These are phyloP conservation scores for Brachionus plicatilis DNA, from an alignment of 1,140 invertebrate species.

Conservation along the genomic window DNA sequence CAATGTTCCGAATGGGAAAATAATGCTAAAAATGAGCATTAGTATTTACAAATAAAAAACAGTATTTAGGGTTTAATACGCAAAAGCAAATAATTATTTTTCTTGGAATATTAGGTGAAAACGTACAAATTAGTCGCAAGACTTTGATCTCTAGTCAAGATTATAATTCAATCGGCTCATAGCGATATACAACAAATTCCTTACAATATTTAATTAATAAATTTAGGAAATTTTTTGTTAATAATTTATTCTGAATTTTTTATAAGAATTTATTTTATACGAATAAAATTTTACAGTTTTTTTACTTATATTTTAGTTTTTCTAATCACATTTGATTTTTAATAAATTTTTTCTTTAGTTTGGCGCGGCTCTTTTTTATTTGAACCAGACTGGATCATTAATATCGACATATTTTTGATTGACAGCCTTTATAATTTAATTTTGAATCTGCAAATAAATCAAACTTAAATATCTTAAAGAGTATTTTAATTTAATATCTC, in stretches of 20 bases:
- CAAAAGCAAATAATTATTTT: not conserved
- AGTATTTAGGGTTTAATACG: not conserved
- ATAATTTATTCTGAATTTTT: not conserved
- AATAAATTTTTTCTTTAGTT: no score
- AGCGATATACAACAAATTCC: not conserved
- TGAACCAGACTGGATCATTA: no score
- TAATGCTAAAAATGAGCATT: slow-evolving; percentile 38
- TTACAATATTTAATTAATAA: not conserved
- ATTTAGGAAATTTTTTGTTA: not conserved
- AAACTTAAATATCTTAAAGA: no score
- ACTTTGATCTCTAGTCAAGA: slow-evolving; percentile 3
- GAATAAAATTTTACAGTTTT: not conserved
- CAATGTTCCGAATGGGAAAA: slow-evolving; percentile 25
- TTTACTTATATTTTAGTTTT: not conserved
- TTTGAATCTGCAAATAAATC: no score
- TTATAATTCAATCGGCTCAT: not conserved
- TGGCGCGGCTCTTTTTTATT: no score
- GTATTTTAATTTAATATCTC: no score
- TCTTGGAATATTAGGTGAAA: not conserved
- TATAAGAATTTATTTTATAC: not conserved
- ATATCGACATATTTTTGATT: no score
- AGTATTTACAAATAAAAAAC: slow-evolving; percentile 17
- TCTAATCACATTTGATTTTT: not conserved
- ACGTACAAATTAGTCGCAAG: not conserved
- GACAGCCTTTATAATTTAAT: no score